Base-by-base conservation (phyloP, 1,140 invertebrate genomes). In the Eufriesea mexicana region DNA sequence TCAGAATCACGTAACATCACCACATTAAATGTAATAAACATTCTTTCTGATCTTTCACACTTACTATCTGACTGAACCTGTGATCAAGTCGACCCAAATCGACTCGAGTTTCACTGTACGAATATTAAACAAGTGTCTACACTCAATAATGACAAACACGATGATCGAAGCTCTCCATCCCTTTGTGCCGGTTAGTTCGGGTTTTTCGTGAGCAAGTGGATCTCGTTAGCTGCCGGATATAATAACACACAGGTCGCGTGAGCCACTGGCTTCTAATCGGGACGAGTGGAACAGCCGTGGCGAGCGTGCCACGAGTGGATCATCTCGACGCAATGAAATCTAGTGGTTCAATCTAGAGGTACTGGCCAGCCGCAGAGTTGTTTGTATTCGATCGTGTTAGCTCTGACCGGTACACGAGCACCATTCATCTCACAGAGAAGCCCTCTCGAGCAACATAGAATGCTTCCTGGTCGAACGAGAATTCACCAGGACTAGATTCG, bases 321-420 rank as follows among this genome's bases (percentile, higher is more conserved):
- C 83, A 85, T 85, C 83, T 85, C 83, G 72, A 83, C 64, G 87
- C 83, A 88, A 88, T 83, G 87, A 88, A 88, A 88, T 88, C 71
- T 85, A 88, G 86, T 66, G 79, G 70, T 87, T 61, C 66, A 80
- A 80, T 79, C 47, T 77, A 55, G 61, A 87, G 86, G 72, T 25
- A 70, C 55, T 59, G 74, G 80, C 64, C 73, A 75, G 59, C 77
- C 85, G 67, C 72, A 72, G 75, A 77, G 86, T 66, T 87, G 81
- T 84, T 87, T 86, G 82, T 80, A 61, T 84, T 86, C 78, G 72
- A 54, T 72, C 49, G 51, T 87, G 86, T 87, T 87, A 84, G 76
- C 76, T 76, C 42, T 59, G 77, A 57, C 42, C 70, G 67, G 76
- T 87, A 84, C 85, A 87, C 80, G 83, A 84, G 85, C 72, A 87